Evolutionary conservation across 2,888 invertebrate species (phyloP), one percentile per base, ranked within the genome.

Genomic region (Eupeodes latifasciatus): DNA sequence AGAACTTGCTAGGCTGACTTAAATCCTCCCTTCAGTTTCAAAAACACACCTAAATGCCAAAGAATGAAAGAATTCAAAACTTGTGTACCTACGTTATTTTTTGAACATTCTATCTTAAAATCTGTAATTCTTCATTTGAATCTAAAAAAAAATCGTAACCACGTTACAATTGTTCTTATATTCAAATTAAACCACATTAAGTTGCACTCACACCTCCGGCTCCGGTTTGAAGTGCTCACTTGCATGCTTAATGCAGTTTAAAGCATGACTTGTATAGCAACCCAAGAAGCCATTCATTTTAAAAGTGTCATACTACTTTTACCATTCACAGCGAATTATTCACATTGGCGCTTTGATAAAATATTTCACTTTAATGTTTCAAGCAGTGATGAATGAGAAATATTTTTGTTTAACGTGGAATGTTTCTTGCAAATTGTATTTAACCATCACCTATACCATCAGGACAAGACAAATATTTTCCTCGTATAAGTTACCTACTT

Each of bases 401-500:
- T 16, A 72, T 57, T 61, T 44, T 1, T 49, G 3, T 34, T n/a
- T 44, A 40, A 40, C 59, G 62, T 61, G 47, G 49, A 74, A 53
- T 34, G 40, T 71, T 71, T 16, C 40, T 69, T 69, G 53, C 11
- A 59, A 77, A 69, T 82, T 86, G 76, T 79, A 79, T 86, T 86
- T 79, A 82, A 55, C 55, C 67, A 16, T 40, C 61, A 14, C 27
- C 27, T 27, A n/a, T 27, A 19, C 4, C 14, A 11, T 4, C 27
- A 86, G 53, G 75, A 86, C 77, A 78, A 81, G 79, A 59, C 55
- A 81, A 74, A 84, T 81, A 82, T 78, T 81, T 81, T 66, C 67
- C 81, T 77, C 19, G 51, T 69, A 79, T 78, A 64, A 74, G 75
- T 67, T 72, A 78, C 78, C 82, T 75, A 78, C 86, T 86, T 82